Percentiles rank a stretch among this genome's conserved stretches.
These are phyloP conservation scores for Amitus sp. DNA, from an alignment of 2,888 invertebrate genomes.

Conservation along the genomic window DNA sequence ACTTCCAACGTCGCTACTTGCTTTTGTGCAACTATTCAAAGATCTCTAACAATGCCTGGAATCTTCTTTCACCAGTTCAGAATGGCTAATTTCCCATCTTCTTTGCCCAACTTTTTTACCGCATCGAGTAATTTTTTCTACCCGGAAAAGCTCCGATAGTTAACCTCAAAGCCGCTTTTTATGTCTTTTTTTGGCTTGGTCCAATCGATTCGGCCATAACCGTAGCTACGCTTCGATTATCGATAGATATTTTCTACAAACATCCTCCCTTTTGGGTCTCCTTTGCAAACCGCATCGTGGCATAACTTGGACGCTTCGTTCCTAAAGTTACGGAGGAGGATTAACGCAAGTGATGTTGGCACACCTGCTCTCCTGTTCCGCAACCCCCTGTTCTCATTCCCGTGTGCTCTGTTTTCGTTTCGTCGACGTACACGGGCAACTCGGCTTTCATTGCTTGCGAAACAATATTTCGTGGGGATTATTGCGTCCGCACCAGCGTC, in stretches of 20 bases:
- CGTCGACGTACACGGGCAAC: neutral
- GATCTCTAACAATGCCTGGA: neutral
- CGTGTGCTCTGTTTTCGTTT: neutral
- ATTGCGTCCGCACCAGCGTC: too few relatives aligned
- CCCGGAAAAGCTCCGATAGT: neutral
- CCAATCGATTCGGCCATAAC: conserved; percentile 36
- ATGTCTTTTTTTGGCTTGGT: conserved; percentile 13
- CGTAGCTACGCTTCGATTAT: conserved; percentile 48
- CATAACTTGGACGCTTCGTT: conserved; percentile 7
- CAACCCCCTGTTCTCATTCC: conserved; percentile 8
- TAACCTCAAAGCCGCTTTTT: neutral
- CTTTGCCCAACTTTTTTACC: too few relatives aligned
- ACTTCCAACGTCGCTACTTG: conserved; percentile 12
- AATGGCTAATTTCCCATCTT: too few relatives aligned
- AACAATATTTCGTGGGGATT: conserved; percentile 61
- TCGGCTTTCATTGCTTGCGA: conserved; percentile 39
- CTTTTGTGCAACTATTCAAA: neutral
- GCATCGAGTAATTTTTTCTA: neutral
- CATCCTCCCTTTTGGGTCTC: neutral
- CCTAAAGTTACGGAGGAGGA: conserved; percentile 52
- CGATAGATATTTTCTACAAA: conserved; percentile 42
- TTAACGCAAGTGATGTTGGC: conserved; percentile 58
- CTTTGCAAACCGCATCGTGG: neutral
- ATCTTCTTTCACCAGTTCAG: neutral
- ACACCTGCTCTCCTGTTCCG: conserved; percentile 51